These are phyloP conservation scores for Leptura quadrifasciata DNA, from an alignment of 2,888 invertebrate species.

Conservation along the genomic window DNA sequence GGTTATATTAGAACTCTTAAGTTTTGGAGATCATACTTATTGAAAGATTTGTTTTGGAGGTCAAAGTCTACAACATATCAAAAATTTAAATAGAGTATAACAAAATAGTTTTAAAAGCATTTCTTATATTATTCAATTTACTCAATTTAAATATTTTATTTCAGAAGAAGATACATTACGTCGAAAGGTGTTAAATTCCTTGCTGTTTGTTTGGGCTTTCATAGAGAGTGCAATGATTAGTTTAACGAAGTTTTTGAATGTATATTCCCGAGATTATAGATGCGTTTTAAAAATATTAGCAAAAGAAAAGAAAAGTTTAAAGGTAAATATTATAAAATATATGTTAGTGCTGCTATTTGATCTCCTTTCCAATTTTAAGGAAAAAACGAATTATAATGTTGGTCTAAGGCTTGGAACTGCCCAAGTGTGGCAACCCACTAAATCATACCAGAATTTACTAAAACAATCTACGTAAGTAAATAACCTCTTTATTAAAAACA, in stretches of 20 bases:
- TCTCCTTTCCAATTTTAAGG: conserved; percentile 74
- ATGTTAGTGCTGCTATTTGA: conserved; percentile 1
- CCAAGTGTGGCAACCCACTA: conserved; percentile 79
- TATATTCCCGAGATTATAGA: conserved; percentile 94
- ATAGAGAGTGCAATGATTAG: conserved; percentile 88
- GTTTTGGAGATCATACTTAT: too few species aligned
- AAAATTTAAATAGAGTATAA: too few species aligned
- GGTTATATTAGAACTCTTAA: too few species aligned
- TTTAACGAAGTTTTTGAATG: conserved; percentile 88
- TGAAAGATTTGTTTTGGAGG: too few species aligned
- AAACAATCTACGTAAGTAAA: conserved; percentile 67
- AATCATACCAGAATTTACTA: conserved; percentile 70
- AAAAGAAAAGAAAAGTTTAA: conserved; percentile 90
- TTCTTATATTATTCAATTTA: conserved; percentile 58
- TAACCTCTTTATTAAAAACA: conserved; percentile 5
- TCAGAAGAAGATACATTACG: conserved; percentile 72
- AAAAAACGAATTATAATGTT: conserved; percentile 82
- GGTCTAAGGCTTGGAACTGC: conserved; percentile 80
- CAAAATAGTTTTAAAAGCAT: too few species aligned
- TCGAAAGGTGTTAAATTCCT: conserved; percentile 75
- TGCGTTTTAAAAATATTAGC: conserved; percentile 93
- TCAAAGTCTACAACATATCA: too few species aligned
- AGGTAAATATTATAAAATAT: conserved; percentile 77
- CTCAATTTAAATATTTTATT: conserved; percentile 23
- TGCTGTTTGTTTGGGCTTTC: conserved; percentile 82